A percentile compares a stretch with the other conserved stretches of the same genome.
phyloP scores from a whole-genome alignment of 2,888 invertebrate genomes.

The Hemithea aestivaria region DNA sequence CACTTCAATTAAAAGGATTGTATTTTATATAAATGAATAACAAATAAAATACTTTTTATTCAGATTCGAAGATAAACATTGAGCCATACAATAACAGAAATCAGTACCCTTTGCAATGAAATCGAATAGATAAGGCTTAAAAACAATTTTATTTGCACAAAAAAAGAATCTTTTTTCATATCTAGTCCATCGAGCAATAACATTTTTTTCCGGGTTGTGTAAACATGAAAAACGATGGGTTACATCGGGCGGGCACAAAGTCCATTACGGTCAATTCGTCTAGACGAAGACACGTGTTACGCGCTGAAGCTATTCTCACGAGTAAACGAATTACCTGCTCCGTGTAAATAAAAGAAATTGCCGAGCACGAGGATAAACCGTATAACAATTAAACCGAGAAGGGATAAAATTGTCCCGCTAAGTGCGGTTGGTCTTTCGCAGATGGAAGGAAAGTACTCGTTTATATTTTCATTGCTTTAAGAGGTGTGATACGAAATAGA shows the following conservation, averaged over 20 bases:
- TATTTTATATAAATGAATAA: too few relatives aligned
- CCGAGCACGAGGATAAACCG: conserved; percentile 47
- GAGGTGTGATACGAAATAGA: conserved; percentile 9
- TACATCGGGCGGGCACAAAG: conserved; percentile 56
- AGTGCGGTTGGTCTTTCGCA: conserved; percentile 18
- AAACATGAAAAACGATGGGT: conserved; percentile 42
- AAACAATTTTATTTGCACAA: conserved; percentile 17
- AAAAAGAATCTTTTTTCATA: conserved; percentile 30
- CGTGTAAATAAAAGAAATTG: conserved; percentile 63
- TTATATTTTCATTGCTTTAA: conserved; percentile 7
- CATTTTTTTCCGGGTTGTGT: conserved; percentile 41
- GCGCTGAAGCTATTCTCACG: conserved; percentile 72
- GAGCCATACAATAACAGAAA: too few relatives aligned
- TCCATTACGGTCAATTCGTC: conserved; percentile 72
- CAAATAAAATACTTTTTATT: too few relatives aligned
- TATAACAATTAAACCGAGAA: conserved; percentile 57
- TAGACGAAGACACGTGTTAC: conserved; percentile 69
- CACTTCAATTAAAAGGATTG: conserved; percentile 4
- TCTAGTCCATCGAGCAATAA: conserved; percentile 34
- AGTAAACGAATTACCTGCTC: conserved; percentile 70
- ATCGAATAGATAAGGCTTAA: conserved; percentile 10
- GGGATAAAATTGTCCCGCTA: conserved; percentile 31
- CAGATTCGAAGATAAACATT: too few relatives aligned
- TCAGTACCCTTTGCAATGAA: conserved; percentile 9
- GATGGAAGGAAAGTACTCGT: conserved; percentile 11